phyloP scores from a whole-genome alignment of 2,888 invertebrate species.

The Microctonus aethiopoides region DNA sequence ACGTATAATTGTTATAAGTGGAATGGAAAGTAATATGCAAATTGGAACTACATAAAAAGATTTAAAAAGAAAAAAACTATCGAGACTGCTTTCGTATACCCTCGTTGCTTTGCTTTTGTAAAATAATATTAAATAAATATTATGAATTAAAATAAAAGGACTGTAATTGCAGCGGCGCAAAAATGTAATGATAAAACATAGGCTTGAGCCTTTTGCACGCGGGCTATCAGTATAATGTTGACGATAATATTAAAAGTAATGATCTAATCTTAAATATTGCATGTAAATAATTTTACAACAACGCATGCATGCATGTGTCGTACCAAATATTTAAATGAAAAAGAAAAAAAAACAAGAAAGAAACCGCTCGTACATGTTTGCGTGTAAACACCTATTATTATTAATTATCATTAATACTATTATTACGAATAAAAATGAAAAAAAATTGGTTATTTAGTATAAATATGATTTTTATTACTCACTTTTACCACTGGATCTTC shows the following conservation, averaged over 20 bases:
- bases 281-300: slow-evolving; percentile 9
- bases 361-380: slow-evolving; percentile 29
- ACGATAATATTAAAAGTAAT: background rate
- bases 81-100: slow-evolving; percentile 34
- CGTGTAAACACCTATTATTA: slow-evolving; percentile 36
- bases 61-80: slow-evolving; percentile 32
- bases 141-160: slow-evolving; percentile 56
- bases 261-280: slow-evolving; percentile 11
- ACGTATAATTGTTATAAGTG: slow-evolving; percentile 13
- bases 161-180: slow-evolving; percentile 16
- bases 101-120: slow-evolving; percentile 29
- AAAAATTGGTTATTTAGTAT: slow-evolving; percentile 64
- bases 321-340: background rate
- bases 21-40: slow-evolving; percentile 8
- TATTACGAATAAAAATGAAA: slow-evolving; percentile 56
- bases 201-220: slow-evolving; percentile 9
- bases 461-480: slow-evolving; percentile 63
- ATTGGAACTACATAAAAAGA: slow-evolving; percentile 4
- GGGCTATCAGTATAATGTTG: slow-evolving; percentile 3
- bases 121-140: slow-evolving; percentile 46
- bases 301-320: slow-evolving; percentile 6
- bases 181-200: slow-evolving; percentile 9
- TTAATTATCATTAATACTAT: slow-evolving; percentile 51
- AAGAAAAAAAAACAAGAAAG: background rate
- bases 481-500: slow-evolving; percentile 76